Base-by-base conservation (phyloP, 1,140 invertebrate genomes). In the Trialeurodes vaporariorum region DNA sequence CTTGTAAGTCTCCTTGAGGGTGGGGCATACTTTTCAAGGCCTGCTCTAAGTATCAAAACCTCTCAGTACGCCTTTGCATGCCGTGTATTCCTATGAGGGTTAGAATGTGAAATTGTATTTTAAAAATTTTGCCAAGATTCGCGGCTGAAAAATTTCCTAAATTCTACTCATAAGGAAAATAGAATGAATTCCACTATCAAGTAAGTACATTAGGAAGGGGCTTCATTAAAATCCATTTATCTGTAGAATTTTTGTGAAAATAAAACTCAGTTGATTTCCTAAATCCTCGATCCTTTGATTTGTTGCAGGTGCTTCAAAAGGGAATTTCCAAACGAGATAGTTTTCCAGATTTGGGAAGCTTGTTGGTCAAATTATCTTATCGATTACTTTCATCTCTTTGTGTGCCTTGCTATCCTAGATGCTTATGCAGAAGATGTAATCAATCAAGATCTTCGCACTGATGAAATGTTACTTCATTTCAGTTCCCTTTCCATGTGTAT, bases 401-500 rank as follows among this genome's bases (percentile, higher is more conserved):
- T 98, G 17, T 94, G 90, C 75, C 84, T 92, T 66, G 92, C 95
- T 61, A 92, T 98, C 94, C 92, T 96, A 63, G 88, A 89, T 62
- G 90, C 96, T 64, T 97, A 96, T 76, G 92, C 92, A 21, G 91
- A 94, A 73, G 92, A 95, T 77, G 91, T 96, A 34, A 89, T 96
- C 69, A 88, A 91, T 21, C 93, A 96, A 79, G 86, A 91, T 72
- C 79, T 96, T 9, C 85, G 91, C 70, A 88, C 93, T 22, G 94
- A 97, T 77, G 94, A 97, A 77, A 96, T 96, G 87, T 79, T 97
- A 24, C 79, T 96, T 22, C 91, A 96, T 78, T 98, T 98, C 76
- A 95, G 93, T 75, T 95, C 92, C 21, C 80, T 97, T 40, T 92
- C 94, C 25, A 94, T 94, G 89, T 95, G 96, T 75, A 97, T 98